Conservation (phyloP, 2,797 vertebrate genomes). For the Melanotaenia maccullochi region DNA sequence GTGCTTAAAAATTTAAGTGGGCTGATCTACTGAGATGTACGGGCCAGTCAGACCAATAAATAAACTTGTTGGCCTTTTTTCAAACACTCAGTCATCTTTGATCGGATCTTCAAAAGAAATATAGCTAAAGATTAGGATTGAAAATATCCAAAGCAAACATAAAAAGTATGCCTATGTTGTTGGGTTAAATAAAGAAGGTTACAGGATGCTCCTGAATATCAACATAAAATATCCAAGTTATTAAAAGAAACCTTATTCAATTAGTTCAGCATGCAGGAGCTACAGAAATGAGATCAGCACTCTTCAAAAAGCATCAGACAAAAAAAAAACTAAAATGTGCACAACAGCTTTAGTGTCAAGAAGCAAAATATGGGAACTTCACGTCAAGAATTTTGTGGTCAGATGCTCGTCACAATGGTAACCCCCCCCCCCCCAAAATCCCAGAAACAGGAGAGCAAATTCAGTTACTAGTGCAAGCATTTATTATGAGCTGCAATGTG, state of each 20-base stretch:
- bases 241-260: neutral
- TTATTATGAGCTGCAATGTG: constrained; percentile 18
- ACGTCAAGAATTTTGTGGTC: constrained; percentile 46
- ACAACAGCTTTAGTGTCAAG: neutral
- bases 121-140: too few species aligned
- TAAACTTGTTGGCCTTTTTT: too few species aligned
- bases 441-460: constrained; percentile 31
- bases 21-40: too few species aligned
- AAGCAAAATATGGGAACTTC: neutral
- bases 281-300: neutral
- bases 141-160: too few species aligned
- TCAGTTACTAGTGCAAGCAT: constrained; percentile 44
- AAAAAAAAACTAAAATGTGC: neutral
- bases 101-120: too few species aligned
- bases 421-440: constrained; percentile 42
- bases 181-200: too few species aligned
- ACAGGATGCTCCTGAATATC: neutral
- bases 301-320: neutral
- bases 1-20: too few species aligned
- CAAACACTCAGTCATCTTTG: too few species aligned
- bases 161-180: too few species aligned
- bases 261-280: neutral
- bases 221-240: neutral
- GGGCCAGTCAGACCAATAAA: too few species aligned
- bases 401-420: constrained; percentile 30